Percentiles rank a stretch among this genome's conserved stretches.
Evolutionary conservation across 2,888 invertebrate genomes (phyloP).

Genomic region (Acanthoscelides obtectus): DNA sequence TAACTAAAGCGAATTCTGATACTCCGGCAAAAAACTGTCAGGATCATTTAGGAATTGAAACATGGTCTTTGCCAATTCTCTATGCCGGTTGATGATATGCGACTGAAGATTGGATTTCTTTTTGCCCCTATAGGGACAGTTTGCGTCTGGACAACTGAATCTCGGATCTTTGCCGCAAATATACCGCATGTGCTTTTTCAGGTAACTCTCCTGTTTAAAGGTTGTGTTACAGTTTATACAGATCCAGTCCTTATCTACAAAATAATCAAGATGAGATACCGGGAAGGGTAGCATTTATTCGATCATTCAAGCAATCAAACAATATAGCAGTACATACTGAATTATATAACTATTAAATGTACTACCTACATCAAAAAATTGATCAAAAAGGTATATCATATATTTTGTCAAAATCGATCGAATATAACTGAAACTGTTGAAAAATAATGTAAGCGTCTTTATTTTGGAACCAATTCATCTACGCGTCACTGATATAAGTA

Average conservation of each 20-base stretch:
- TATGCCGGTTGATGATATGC: not conserved
- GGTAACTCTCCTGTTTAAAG: constrained; percentile 5
- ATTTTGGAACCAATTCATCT: too few species aligned
- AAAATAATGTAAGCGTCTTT: too few species aligned
- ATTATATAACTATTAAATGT: too few species aligned
- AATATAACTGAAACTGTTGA: too few species aligned
- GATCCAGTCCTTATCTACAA: not conserved
- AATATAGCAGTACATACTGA: too few species aligned
- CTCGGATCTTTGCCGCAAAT: constrained; percentile 31
- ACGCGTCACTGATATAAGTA: too few species aligned
- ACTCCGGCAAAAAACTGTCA: not conserved
- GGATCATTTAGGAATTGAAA: not conserved
- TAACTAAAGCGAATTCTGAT: not conserved
- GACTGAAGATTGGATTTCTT: constrained; percentile 1
- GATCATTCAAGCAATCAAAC: too few species aligned
- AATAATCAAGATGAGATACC: not conserved
- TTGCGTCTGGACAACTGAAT: constrained; percentile 20
- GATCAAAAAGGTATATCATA: too few species aligned
- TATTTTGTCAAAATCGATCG: too few species aligned
- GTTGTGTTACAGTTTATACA: constrained; percentile 7
- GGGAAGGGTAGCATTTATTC: not conserved
- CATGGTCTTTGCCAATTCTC: not conserved
- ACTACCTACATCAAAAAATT: too few species aligned
- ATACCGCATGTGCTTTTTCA: constrained; percentile 24
- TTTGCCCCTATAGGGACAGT: constrained; percentile 6